Evolutionary conservation across 2,888 invertebrate species (phyloP).

Genomic region (Rhorus exstirpatorius): DNA sequence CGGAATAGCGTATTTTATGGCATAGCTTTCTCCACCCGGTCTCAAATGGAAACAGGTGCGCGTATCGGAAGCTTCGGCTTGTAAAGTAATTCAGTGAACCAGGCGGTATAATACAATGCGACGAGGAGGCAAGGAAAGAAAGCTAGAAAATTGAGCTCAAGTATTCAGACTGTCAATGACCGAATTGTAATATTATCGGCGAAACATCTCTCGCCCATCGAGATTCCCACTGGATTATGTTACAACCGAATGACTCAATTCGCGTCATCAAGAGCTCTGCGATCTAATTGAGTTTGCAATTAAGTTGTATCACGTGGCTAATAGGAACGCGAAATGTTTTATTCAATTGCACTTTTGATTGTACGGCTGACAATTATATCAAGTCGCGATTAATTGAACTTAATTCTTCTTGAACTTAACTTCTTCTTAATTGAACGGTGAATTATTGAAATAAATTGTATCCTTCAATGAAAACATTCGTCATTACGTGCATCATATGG

Average conservation of each 20-base stretch:
- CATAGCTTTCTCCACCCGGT: slow-evolving; percentile 25
- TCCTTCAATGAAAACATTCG: neutral
- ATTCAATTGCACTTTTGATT: slow-evolving; percentile 35
- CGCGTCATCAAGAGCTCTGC: neutral
- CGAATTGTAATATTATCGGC: neutral
- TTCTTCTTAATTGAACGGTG: neutral
- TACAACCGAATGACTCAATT: slow-evolving; percentile 17
- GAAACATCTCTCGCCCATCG: neutral
- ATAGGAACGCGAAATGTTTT: slow-evolving; percentile 30
- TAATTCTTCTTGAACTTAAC: no score
- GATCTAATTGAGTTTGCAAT: slow-evolving; percentile 29
- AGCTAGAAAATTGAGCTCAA: neutral
- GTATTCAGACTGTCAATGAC: neutral
- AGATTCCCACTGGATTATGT: neutral
- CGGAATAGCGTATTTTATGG: slow-evolving; percentile 49
- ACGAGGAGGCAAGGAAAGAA: neutral
- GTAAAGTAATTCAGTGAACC: slow-evolving; percentile 44
- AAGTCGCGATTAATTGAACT: slow-evolving; percentile 11
- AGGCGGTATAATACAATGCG: neutral
- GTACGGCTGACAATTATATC: slow-evolving; percentile 26
- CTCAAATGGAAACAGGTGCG: slow-evolving; percentile 33
- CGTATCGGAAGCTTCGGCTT: slow-evolving; percentile 29
- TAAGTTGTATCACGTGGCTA: slow-evolving; percentile 25
- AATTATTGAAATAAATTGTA: slow-evolving; percentile 12
- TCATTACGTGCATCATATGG: neutral